Conservation (phyloP, 2,888 invertebrate genomes). For the Ophioninae sp. region DNA sequence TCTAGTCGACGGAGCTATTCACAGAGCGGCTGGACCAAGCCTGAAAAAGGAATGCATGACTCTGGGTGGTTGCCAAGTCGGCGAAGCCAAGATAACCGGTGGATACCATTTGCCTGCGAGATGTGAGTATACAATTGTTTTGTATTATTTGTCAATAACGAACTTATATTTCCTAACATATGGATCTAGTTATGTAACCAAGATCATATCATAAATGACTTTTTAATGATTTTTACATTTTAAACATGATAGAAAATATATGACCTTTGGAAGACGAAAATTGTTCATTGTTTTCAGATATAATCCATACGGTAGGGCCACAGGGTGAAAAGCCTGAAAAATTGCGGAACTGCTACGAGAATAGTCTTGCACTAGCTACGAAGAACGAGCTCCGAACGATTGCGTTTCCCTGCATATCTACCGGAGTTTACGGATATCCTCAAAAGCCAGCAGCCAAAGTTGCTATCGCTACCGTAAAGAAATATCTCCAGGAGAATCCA, state of each 20-base stretch:
- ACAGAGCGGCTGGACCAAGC: constrained; percentile 88
- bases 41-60: constrained; percentile 88
- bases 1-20: constrained; percentile 94
- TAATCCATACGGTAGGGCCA: constrained; percentile 96
- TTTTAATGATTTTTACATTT: background rate
- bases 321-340: constrained; percentile 86
- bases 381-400: constrained; percentile 85
- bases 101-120: constrained; percentile 92
- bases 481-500: constrained; percentile 84
- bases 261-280: no score
- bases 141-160: background rate
- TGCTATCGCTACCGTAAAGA: constrained; percentile 86
- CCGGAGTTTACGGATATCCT: constrained; percentile 95
- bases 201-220: no score
- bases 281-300: constrained; percentile 85
- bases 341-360: constrained; percentile 88
- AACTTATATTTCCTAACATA: no score
- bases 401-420: constrained; percentile 95
- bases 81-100: constrained; percentile 91
- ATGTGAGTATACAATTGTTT: constrained; percentile 83
- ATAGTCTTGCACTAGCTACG: constrained; percentile 84
- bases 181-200: no score
- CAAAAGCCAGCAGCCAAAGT: constrained; percentile 89
- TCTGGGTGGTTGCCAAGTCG: constrained; percentile 89
- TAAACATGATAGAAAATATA: background rate